These are phyloP conservation scores for Trichomycterus rosablanca DNA, from an alignment of 2,113 vertebrate genomes.

Conservation along the genomic window DNA sequence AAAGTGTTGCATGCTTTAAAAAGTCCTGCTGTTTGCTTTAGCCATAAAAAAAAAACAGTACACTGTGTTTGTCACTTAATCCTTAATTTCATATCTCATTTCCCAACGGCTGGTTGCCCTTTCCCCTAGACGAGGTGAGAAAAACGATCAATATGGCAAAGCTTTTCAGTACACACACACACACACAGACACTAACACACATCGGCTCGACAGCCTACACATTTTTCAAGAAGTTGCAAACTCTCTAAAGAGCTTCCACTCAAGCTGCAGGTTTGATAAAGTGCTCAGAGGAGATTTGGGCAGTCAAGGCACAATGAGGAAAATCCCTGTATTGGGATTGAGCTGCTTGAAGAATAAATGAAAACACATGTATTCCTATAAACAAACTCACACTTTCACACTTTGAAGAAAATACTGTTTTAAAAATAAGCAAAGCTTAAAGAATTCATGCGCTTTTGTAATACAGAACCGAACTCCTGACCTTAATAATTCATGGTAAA, in stretches of 20 bases:
- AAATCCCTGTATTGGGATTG: slow-evolving; percentile 21
- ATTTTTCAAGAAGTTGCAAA: slow-evolving; percentile 40
- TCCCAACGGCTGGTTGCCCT: slow-evolving; percentile 30
- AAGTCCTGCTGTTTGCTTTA: slow-evolving; percentile 6
- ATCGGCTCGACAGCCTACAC: slow-evolving; percentile 31
- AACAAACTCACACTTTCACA: background rate
- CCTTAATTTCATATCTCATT: slow-evolving; percentile 38
- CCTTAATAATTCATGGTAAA: too few relatives aligned
- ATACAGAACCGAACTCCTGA: background rate
- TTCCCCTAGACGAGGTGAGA: slow-evolving; percentile 26
- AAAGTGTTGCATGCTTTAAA: slow-evolving; percentile 7
- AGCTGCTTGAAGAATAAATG: too few relatives aligned
- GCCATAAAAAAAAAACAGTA: background rate
- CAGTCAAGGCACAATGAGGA: slow-evolving; percentile 25
- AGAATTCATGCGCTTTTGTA: slow-evolving; percentile 6
- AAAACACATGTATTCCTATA: slow-evolving; percentile 15
- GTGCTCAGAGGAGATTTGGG: slow-evolving; percentile 31
- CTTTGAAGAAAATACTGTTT: background rate
- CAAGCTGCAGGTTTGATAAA: slow-evolving; percentile 42
- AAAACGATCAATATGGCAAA: slow-evolving; percentile 37
- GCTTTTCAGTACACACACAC: slow-evolving; percentile 28
- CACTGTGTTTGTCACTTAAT: slow-evolving; percentile 13
- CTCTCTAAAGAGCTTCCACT: slow-evolving; percentile 33
- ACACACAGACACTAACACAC: slow-evolving; percentile 29
- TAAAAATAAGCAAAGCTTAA: slow-evolving; percentile 1